These are phyloP conservation scores for Drepana falcataria DNA, from an alignment of 2,888 invertebrate species.

Conservation along the genomic window DNA sequence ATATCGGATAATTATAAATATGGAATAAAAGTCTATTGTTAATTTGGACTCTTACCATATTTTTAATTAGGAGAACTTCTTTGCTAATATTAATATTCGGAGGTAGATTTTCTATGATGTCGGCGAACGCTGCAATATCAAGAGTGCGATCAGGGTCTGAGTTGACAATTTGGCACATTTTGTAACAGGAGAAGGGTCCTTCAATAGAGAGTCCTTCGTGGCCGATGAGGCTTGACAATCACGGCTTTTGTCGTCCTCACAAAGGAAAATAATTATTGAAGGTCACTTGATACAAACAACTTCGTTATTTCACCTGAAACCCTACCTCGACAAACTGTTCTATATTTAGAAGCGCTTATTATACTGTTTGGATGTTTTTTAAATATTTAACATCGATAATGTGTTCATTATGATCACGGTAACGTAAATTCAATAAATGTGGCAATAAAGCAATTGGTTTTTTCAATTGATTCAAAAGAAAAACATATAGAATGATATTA, in stretches of 20 bases:
- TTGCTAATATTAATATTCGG: not conserved
- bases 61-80: slow-evolving; percentile 15
- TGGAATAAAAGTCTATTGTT: too few relatives aligned
- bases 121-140: slow-evolving; percentile 38
- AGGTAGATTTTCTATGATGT: slow-evolving; percentile 10
- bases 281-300: slow-evolving; percentile 37
- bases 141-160: slow-evolving; percentile 51
- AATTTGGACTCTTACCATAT: not conserved
- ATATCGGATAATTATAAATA: too few relatives aligned
- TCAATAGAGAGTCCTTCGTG: slow-evolving; percentile 32
- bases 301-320: slow-evolving; percentile 32
- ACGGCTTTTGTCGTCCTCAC: slow-evolving; percentile 50
- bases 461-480: too few relatives aligned
- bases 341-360: slow-evolving; percentile 4
- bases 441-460: too few relatives aligned
- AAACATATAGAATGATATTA: too few relatives aligned
- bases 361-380: slow-evolving; percentile 4
- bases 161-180: slow-evolving; percentile 68
- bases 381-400: not conserved
- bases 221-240: slow-evolving; percentile 49
- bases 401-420: not conserved
- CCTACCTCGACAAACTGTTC: not conserved
- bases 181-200: slow-evolving; percentile 50
- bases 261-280: slow-evolving; percentile 47
- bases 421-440: too few relatives aligned